phyloP scores from a whole-genome alignment of 2,888 invertebrate species.

The Ectemnius cavifrons region DNA sequence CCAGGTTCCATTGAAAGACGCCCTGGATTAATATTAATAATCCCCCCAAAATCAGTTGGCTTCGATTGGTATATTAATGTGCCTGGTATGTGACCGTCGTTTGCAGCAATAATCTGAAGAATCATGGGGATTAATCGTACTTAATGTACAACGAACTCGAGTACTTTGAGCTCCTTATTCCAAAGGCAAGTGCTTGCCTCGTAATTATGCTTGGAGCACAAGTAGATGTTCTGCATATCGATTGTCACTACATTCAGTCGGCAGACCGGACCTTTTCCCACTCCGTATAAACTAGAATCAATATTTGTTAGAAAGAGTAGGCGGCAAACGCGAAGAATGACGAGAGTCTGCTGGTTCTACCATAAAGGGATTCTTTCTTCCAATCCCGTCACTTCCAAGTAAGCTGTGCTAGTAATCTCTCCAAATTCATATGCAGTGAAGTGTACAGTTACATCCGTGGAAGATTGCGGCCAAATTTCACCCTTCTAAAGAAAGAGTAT shows the following conservation, averaged over 20 bases:
- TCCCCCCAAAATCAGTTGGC: constrained; percentile 81
- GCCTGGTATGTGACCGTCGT: constrained; percentile 82
- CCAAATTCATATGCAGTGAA: constrained; percentile 81
- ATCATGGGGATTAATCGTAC: not conserved
- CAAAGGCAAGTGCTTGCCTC: constrained; percentile 77
- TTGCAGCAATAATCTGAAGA: constrained; percentile 65
- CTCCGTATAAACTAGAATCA: constrained; percentile 77
- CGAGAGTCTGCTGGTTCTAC: constrained; percentile 41
- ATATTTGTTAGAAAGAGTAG: not conserved
- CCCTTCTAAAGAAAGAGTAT: constrained; percentile 78
- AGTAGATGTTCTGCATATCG: constrained; percentile 81
- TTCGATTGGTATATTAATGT: constrained; percentile 79
- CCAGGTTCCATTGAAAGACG: constrained; percentile 79
- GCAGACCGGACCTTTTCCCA: constrained; percentile 81
- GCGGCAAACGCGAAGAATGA: not conserved
- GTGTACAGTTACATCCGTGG: constrained; percentile 79
- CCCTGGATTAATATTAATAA: constrained; percentile 79
- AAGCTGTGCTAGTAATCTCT: constrained; percentile 79
- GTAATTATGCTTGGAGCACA: constrained; percentile 81
- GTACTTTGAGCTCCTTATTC: not conserved
- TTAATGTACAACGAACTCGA: no score
- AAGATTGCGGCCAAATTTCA: constrained; percentile 81
- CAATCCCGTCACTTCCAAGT: constrained; percentile 82
- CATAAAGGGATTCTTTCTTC: constrained; percentile 79
- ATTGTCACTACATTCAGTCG: constrained; percentile 80